A percentile compares a stretch with the other conserved stretches of the same genome.
Conservation (phyloP, 2,797 vertebrate genomes). For the Rhincodon typus region DNA sequence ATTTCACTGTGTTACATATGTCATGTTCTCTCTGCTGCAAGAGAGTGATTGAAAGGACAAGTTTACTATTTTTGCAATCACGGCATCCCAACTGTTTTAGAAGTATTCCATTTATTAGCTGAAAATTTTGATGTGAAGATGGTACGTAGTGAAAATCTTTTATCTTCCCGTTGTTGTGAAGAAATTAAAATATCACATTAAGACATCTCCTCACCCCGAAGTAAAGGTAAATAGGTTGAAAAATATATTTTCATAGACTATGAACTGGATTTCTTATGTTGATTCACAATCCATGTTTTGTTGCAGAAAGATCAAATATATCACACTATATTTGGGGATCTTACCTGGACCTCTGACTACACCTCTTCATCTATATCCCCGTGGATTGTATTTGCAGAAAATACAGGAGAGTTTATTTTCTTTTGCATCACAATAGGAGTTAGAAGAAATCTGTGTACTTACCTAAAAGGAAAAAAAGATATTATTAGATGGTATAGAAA, state of each 20-base stretch:
- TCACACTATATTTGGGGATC: background rate
- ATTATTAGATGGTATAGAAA: background rate
- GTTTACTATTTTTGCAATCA: background rate
- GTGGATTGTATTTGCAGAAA: background rate
- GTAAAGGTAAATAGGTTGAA: background rate
- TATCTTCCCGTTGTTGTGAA: background rate
- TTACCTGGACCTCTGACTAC: background rate
- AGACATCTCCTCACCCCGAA: background rate
- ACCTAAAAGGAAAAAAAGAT: slow-evolving; percentile 13
- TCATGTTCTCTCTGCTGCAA: background rate
- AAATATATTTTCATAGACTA: background rate
- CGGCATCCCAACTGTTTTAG: background rate
- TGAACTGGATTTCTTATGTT: background rate
- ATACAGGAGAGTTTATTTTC: background rate
- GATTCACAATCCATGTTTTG: background rate
- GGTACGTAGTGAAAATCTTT: too few relatives aligned
- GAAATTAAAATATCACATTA: background rate
- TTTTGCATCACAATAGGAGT: background rate
- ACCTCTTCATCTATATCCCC: background rate
- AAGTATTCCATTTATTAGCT: background rate
- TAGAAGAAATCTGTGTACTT: background rate
- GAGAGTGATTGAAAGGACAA: background rate
- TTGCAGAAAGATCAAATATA: background rate
- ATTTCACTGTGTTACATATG: background rate
- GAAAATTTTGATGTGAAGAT: background rate